phyloP scores from a whole-genome alignment of 1,140 invertebrate genomes.

The Sesamia nonagrioides region DNA sequence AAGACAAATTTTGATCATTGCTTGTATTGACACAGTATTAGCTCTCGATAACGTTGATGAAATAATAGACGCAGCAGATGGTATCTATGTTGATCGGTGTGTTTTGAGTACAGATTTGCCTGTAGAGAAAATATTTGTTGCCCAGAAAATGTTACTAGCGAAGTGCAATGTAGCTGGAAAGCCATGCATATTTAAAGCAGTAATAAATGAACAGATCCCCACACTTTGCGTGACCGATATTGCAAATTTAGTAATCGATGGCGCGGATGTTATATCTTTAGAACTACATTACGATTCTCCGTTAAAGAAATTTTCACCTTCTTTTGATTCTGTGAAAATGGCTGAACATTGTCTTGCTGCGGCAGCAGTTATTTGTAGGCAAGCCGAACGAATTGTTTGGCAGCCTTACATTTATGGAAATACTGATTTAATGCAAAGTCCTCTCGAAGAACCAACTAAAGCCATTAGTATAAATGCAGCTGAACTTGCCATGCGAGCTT shows the following conservation, averaged over 20 bases:
- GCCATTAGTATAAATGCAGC: constrained; percentile 93
- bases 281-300: constrained; percentile 89
- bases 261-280: constrained; percentile 90
- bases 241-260: constrained; percentile 91
- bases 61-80: constrained; percentile 90
- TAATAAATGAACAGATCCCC: constrained; percentile 88
- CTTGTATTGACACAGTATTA: constrained; percentile 91
- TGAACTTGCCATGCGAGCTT: constrained; percentile 90
- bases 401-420: constrained; percentile 77
- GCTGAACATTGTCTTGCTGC: constrained; percentile 88
- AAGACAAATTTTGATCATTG: constrained; percentile 82
- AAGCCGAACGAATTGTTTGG: constrained; percentile 89
- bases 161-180: constrained; percentile 88
- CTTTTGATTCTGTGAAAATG: constrained; percentile 76
- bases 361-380: constrained; percentile 90
- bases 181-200: constrained; percentile 90
- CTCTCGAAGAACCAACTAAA: constrained; percentile 89
- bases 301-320: constrained; percentile 88
- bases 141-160: constrained; percentile 91
- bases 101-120: constrained; percentile 92
- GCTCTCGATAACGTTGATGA: constrained; percentile 90
- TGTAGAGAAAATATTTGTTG: constrained; percentile 93
- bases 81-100: constrained; percentile 91
- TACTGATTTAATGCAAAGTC: constrained; percentile 72
- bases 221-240: constrained; percentile 89